A percentile compares a stretch with the other conserved stretches of the same genome.
These are phyloP conservation scores for Pilophorus perplexus DNA, from an alignment of 2,888 invertebrate species.

Conservation along the genomic window DNA sequence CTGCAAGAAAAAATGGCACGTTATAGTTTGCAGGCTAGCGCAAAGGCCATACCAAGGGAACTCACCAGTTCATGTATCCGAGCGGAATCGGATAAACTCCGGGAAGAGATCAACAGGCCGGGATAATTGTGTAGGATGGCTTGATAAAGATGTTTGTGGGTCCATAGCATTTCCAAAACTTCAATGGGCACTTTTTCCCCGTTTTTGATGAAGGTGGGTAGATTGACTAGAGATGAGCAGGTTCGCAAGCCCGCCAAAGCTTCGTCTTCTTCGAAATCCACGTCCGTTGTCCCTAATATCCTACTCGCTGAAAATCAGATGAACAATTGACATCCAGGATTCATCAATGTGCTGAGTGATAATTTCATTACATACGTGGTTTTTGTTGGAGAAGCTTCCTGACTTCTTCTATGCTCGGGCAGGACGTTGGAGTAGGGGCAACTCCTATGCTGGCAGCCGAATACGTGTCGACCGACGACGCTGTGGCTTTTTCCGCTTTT, in stretches of 20 bases:
- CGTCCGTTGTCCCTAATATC: neutral
- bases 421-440: conserved; percentile 44
- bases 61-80: conserved; percentile 55
- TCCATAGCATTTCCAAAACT: conserved; percentile 54
- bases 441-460: conserved; percentile 42
- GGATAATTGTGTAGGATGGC: conserved; percentile 74
- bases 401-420: conserved; percentile 49
- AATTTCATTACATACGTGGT: conserved; percentile 44
- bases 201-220: conserved; percentile 78
- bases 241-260: conserved; percentile 50
- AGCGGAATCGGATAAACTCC: conserved; percentile 69
- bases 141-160: conserved; percentile 55
- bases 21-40: neutral
- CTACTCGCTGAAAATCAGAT: neutral
- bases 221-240: conserved; percentile 76
- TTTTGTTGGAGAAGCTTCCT: conserved; percentile 48
- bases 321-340: no score
- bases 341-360: no score
- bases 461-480: conserved; percentile 44
- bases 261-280: conserved; percentile 33
- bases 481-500: conserved; percentile 53
- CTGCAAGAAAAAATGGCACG: conserved; percentile 1
- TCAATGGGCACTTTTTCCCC: conserved; percentile 75
- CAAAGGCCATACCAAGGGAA: no score
- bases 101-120: conserved; percentile 66